Base-by-base conservation (phyloP, 2,113 vertebrate genomes). In the Crotalus viridis region DNA sequence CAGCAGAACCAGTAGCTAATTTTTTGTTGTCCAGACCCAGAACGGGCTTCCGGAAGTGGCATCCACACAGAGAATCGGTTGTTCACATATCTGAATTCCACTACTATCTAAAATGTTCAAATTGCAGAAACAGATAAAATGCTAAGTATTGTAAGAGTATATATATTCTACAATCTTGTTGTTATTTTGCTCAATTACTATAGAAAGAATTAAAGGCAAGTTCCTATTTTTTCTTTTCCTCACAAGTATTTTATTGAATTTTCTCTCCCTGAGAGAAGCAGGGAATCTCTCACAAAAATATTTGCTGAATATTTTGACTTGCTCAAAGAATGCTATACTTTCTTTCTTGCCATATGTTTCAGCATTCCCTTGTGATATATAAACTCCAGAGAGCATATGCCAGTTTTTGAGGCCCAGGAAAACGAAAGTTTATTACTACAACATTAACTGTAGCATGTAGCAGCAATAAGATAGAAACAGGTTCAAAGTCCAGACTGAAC, bases 181-280 rank as follows among this genome's bases (percentile, higher is more conserved):
- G 10, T n/a, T 48, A 39, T n/a, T 48, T 59, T 85, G 17, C 12
- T 6, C 51, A 95, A 91, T 94, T 92, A 61, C 94, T 91, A 33
- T 88, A 52, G 93, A 88, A 26, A 59, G 39, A 61, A 28, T 89
- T 93, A 52, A 96, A 94, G 33, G 87, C 8, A 92, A 43, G 89
- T 64, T 81, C n/a, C 3, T 43, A 87, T 26, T 74, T 15, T 51
- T 89, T 26, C 28, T 55, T 89, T 93, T 4, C 43, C 87, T 48
- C 12, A 7, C 12, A 46, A 26, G 88, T 21, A 81, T 93, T 94
- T 88, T 52, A 10, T 33, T 0, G 56, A 1, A 0, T 0, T 89
- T 69, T 85, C 1, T 0, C 0, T 4, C 74, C 2, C 13, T 0
- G n/a, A 13, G 13, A 33, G 64, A 33, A 4, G 64, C 28, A n/a